Base-by-base conservation (phyloP, 2,888 invertebrate species). In the Lottia gigantea region DNA sequence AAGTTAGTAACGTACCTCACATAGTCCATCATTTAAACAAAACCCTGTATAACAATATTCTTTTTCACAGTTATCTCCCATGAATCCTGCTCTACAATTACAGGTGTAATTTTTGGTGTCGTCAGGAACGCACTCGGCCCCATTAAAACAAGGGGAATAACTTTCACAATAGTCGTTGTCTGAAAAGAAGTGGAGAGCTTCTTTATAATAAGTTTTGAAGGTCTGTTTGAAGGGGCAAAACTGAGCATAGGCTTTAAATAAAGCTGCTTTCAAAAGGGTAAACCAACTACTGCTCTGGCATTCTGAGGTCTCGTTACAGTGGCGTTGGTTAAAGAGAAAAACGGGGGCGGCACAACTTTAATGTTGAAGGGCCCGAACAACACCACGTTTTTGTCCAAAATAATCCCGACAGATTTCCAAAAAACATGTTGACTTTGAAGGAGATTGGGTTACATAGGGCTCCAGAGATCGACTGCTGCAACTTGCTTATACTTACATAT, bases 401-500 rank as follows among this genome's bases (percentile, higher is more conserved):
- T 40, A 1, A 40, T 40, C 11, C 40, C n/a, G 31, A 40, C 11
- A 1, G 40, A 40, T 40, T 1, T 40, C 40, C 8, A 31, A 31
- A 8, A 23, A 63, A 8, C 15, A 14, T 19, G 1, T n/a, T 6
- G 1, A n/a, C 16, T 7, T 49, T 6, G 15, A n/a, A n/a, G 14
- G 19, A 3, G 49, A n/a, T 15, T 19, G 11, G 49, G n/a, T 49
- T 14, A 31, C 6, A 31, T 3, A 6, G 2, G 3, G 3, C 2
- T 3, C 31, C 31, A 31, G 3, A 31, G 3, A 31, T 25, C 45
- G 14, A n/a, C 23, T 23, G 49, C 23, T 8, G 15, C 19, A 19
- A 47, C n/a, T 15, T n/a, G 15, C 31, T 6, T 15, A 15, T 19
- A 80, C 87, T 87, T 88, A 97, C 96, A 94, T 90, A 97, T 96